Evolutionary conservation across 2,113 vertebrate genomes (phyloP), one percentile per base, ranked within the genome.

Genomic region (Zeus faber): DNA sequence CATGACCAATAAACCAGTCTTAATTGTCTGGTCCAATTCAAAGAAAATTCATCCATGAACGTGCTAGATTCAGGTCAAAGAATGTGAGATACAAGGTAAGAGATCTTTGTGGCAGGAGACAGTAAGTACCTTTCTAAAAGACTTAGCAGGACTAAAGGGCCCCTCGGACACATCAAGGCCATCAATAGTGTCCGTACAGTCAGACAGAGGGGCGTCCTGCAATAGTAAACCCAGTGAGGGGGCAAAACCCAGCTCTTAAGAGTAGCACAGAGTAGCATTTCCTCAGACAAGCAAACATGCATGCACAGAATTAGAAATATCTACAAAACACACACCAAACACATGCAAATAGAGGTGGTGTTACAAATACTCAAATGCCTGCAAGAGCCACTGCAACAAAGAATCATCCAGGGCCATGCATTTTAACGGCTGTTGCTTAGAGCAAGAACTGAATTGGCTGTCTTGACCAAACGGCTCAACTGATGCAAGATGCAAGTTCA

Each of bases 141-240:
- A 91, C 87, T 89, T 95, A 97, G 94, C 92, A 52, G 96, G 95
- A 89, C 93, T 97, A 94, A 93, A 93, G 91, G 91, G 90, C 89
- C 93, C 93, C 92, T 93, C 93, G 92, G 94, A 91, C 85, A 89
- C 89, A 92, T 96, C 93, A 82, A 98, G 92, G 94, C 93, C 95
- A 88, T 97, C 94, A 94, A 98, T 94, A 93, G 92, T 94, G 88
- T 98, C 97, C 92, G 94, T 93, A 92, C 95, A 99, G 97, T 97
- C 97, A 93, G 97, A 99, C 79, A 98, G 94, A 91, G 94, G 95
- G 78, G 92, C 94, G 54, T 99, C 96, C 97, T 99, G 97, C 81
- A 97, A 98, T 89, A 89, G 93, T 87, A 97, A 94, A 97, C 91
- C 79, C 86, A 90, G 91, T 95, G 87, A 89, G 90, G 85, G 87